Conservation (phyloP, 2,113 vertebrate genomes). For the Odontophorus gujanensis region DNA sequence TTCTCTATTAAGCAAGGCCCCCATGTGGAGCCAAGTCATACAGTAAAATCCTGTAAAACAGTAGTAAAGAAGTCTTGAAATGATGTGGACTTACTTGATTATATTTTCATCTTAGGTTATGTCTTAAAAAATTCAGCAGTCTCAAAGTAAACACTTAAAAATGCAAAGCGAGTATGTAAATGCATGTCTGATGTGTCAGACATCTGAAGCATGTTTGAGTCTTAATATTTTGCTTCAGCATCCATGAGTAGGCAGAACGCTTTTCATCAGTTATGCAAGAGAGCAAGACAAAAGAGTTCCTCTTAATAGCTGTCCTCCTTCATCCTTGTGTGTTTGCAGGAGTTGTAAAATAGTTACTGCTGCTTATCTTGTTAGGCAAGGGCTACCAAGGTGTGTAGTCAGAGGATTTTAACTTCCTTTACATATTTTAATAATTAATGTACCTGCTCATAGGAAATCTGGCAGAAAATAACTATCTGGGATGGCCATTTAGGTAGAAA, state of each 20-base stretch:
- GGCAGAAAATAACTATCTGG: neutral
- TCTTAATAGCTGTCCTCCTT: neutral
- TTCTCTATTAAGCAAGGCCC: constrained; percentile 28
- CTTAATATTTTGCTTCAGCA: neutral
- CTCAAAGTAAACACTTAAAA: neutral
- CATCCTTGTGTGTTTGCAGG: neutral
- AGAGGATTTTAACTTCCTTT: neutral
- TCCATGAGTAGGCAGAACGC: neutral
- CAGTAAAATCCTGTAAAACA: neutral
- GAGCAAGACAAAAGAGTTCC: neutral
- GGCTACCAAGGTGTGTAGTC: neutral
- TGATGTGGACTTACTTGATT: neutral
- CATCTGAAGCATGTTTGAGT: neutral
- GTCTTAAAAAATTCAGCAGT: neutral
- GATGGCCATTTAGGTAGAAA: neutral
- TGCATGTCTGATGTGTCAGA: neutral
- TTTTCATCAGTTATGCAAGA: constrained; percentile 1
- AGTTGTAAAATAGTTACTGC: neutral
- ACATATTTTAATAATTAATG: neutral
- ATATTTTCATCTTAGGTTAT: neutral
- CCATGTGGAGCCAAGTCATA: neutral
- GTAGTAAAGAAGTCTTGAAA: neutral
- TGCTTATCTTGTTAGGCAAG: neutral
- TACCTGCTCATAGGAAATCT: neutral
- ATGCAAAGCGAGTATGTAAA: neutral